Base-by-base conservation (phyloP, 2,888 invertebrate genomes). In the Zele albiditarsus region DNA sequence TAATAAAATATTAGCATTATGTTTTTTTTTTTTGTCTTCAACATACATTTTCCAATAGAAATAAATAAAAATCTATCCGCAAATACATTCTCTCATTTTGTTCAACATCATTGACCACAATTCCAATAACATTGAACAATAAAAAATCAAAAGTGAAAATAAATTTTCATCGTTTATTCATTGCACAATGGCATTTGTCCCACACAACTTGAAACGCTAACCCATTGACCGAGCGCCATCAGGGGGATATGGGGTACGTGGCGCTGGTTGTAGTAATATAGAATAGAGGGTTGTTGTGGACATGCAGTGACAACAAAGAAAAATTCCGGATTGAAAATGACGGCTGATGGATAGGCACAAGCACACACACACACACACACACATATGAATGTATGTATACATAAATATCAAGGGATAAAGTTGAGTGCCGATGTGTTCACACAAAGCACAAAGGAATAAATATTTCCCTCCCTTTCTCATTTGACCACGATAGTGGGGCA, bases 351-450 rank as follows among this genome's bases (percentile, higher is more conserved):
- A 46, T n/a, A 46, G 16, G 16, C 6, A 46, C 16, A n/a, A 4
- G 1, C n/a, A 46, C 46, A 46, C 6, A 46, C 16, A n/a, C n/a
- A n/a, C n/a, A 46, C 8, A 46, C 46, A 46, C 14, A 8, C 10
- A 42, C 2, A 42, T 42, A 5, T 38, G 12, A 8, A 38, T 38
- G 16, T n/a, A n/a, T 16, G 0, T 3, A 46, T 46, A 46, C n/a
- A n/a, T n/a, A 46, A 16, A 46, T n/a, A n/a, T n/a, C n/a, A n/a
- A 46, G 62, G 62, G 62, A 28, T 31, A 28, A 62, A 62, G 14
- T 62, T 62, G 31, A n/a, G 71, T 67, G 74, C 28, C 71, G 65
- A 57, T 38, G 53, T 72, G n/a, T 33, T 27, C 28, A 23, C n/a
- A 23, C 38, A 28, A 72, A 49, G 63, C 63, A 60, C 23, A 38